Evolutionary conservation across 2,797 vertebrate genomes (phyloP).

Genomic region (Pseudomugil tenellus): DNA sequence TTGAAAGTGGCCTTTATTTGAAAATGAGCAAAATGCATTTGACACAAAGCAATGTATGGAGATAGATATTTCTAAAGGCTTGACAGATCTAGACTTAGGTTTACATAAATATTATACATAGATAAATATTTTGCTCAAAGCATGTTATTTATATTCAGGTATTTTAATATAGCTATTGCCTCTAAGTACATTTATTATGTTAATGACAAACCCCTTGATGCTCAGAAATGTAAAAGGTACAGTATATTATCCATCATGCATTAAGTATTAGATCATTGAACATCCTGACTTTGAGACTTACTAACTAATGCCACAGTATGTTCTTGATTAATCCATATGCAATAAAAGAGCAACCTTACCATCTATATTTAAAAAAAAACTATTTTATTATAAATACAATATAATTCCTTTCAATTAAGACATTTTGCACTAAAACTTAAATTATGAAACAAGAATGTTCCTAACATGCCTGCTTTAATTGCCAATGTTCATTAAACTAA

Average conservation of each 20-base stretch:
- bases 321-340: constrained; percentile 77
- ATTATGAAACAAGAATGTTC: constrained; percentile 63
- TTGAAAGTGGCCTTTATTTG: constrained; percentile 80
- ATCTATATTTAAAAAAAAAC: constrained; percentile 62
- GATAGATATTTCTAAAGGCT: constrained; percentile 72
- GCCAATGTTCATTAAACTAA: constrained; percentile 68
- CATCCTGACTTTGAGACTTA: constrained; percentile 65
- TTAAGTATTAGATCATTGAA: constrained; percentile 67
- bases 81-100: constrained; percentile 67
- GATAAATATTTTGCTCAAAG: constrained; percentile 81
- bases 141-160: constrained; percentile 83
- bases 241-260: constrained; percentile 64
- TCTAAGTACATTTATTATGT: constrained; percentile 70
- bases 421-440: constrained; percentile 75
- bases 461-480: constrained; percentile 69
- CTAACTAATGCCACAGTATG: constrained; percentile 66
- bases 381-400: constrained; percentile 72
- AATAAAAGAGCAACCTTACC: constrained; percentile 81
- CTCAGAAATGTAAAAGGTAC: constrained; percentile 71
- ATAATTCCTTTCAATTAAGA: constrained; percentile 57
- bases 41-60: constrained; percentile 81
- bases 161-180: constrained; percentile 79
- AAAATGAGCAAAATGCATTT: constrained; percentile 69
- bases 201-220: constrained; percentile 69
- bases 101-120: constrained; percentile 73